phyloP scores from a whole-genome alignment of 2,888 invertebrate genomes.

The Lysandra coridon region DNA sequence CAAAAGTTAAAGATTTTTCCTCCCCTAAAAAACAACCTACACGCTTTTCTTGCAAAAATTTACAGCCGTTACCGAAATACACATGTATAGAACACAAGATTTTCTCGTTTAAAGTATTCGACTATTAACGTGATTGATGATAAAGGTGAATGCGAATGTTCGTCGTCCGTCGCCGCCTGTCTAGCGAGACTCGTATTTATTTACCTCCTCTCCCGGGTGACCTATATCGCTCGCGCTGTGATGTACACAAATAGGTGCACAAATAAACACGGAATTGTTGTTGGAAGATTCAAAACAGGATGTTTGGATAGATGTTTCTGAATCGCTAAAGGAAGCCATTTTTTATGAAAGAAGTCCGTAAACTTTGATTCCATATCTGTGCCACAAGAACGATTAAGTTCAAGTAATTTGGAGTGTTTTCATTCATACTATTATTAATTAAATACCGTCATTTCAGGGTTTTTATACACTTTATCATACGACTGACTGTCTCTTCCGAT shows the following conservation, averaged over 20 bases:
- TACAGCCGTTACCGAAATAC: neutral
- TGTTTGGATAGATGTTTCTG: neutral
- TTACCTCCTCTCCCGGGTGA: slow-evolving; percentile 52
- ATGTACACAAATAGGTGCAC: slow-evolving; percentile 39
- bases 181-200: slow-evolving; percentile 42
- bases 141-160: neutral
- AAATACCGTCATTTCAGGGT: no score
- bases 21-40: no score
- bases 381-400: no score
- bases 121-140: neutral
- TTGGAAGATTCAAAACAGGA: neutral
- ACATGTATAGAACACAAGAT: neutral
- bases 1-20: no score
- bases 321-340: no score
- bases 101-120: neutral
- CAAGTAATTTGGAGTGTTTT: no score
- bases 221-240: slow-evolving; percentile 55
- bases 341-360: no score
- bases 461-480: no score
- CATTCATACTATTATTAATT: no score
- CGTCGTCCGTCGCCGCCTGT: neutral
- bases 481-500: no score
- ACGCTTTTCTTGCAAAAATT: no score
- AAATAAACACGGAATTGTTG: neutral
- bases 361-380: no score